A percentile compares a stretch with the other conserved stretches of the same genome.
phyloP scores from a whole-genome alignment of 2,888 invertebrate genomes.

The Mellilla xanthometata region DNA sequence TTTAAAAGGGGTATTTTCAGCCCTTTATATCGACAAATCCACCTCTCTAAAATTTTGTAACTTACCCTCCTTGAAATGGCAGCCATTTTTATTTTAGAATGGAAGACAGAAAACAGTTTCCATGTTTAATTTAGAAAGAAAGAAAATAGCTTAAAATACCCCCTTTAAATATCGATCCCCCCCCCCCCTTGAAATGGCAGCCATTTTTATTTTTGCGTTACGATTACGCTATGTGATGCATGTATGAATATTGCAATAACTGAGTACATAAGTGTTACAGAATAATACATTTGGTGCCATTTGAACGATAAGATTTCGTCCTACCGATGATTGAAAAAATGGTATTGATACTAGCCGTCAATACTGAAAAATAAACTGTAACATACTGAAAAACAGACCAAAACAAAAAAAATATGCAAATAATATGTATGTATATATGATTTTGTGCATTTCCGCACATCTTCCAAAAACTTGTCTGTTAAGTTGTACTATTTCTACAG shows the following conservation, averaged over 20 bases:
- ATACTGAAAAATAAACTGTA: no score
- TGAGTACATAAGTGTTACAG: no score
- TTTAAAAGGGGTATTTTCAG: neutral
- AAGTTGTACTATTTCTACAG: neutral
- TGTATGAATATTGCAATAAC: no score
- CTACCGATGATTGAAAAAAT: no score
- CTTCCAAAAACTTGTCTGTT: neutral
- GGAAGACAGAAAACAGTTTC: no score
- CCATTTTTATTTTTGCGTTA: neutral
- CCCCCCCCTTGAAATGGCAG: neutral
- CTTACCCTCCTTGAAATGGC: no score
- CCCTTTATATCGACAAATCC: neutral
- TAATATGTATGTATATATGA: neutral
- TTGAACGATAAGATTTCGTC: no score
- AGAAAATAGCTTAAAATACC: no score
- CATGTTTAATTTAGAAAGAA: no score
- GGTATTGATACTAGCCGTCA: neutral
- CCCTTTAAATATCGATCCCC: no score
- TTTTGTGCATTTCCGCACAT: neutral
- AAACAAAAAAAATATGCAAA: neutral
- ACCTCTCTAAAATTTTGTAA: neutral
- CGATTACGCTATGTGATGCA: neutral
- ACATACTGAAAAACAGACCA: neutral
- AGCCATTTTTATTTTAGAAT: no score
- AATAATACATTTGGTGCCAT: no score